Percentiles rank a stretch among this genome's conserved stretches.
Evolutionary conservation across 2,888 invertebrate genomes (phyloP).

Genomic region (Meghimatium bilineatum): DNA sequence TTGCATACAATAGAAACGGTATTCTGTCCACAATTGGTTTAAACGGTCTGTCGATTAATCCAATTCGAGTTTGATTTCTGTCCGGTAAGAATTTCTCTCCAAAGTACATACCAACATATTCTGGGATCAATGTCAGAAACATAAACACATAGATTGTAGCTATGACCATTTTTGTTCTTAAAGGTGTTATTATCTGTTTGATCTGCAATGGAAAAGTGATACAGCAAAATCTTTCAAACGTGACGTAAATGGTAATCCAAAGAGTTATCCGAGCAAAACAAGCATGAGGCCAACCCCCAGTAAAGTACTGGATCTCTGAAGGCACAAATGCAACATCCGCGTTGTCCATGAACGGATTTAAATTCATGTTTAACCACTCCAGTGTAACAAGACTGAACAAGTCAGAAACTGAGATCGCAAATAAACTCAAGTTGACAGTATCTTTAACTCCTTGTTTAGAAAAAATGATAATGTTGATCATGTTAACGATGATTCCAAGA

Average conservation of each 20-base stretch:
- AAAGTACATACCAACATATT: not conserved
- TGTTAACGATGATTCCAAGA: constrained; percentile 6
- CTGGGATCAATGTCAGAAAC: not conserved
- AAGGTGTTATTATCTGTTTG: not conserved
- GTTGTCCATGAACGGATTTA: constrained; percentile 19
- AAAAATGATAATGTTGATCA: constrained; percentile 28
- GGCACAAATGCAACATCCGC: constrained; percentile 18
- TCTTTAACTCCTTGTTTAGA: not conserved
- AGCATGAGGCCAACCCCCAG: constrained; percentile 30
- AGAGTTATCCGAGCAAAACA: constrained; percentile 27
- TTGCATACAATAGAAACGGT: not conserved
- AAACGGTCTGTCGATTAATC: not conserved
- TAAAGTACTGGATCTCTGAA: constrained; percentile 8
- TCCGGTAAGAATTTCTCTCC: not conserved
- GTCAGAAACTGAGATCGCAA: constrained; percentile 13
- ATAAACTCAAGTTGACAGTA: constrained; percentile 6
- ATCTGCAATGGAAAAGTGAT: constrained; percentile 14
- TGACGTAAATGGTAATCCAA: constrained; percentile 20
- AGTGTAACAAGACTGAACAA: constrained; percentile 19
- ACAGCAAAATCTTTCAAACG: not conserved
- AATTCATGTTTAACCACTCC: constrained; percentile 16
- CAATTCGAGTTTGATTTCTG: constrained; percentile 8
- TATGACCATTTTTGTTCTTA: not conserved
- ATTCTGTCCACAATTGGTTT: not conserved
- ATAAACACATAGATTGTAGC: not conserved